Evolutionary conservation across 2,113 vertebrate genomes (phyloP), one percentile per base, ranked within the genome.

Genomic region (Lonchura striata): DNA sequence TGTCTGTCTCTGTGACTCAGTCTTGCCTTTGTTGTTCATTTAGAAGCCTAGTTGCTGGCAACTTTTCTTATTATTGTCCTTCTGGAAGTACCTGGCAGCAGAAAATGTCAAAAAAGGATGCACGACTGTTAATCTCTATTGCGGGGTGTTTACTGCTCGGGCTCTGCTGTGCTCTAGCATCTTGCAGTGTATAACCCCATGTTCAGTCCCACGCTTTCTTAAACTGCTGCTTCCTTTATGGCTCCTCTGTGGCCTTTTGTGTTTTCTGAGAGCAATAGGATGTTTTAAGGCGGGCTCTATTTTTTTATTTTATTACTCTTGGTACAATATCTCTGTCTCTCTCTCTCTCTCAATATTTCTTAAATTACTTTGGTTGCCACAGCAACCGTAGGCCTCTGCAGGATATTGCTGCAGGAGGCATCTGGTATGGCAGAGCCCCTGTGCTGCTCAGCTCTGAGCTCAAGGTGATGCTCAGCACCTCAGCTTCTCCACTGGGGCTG

Each of bases 361-460:
- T 75, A 81, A 95, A 93, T 96, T 96, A 75, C 80, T 69, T 23
- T 90, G 69, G 96, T 97, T 96, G 95, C 95, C 76, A 89, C 94
- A 96, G 94, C 88, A 97, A 95, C 95, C 87, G 80, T 85, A 30
- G 86, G 81, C 74, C 85, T 75, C 35, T 86, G 69, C 68, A 94
- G 79, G 88, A 50, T 91, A 23, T 57, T 90, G 71, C 91, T 92
- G 86, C 71, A 53, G 87, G 60, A 94, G 64, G 57, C 49, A 20
- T 44, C 41, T 86, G 82, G 52, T 18, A 11, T 7, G 23, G 69
- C 65, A 92, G 79, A 90, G 54, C 13, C 42, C 46, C 41, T 15
- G 1, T 0, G 0, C 54, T 81, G 79, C 76, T 86, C 85, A 75
- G 63, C 68, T 84, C 1, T 9, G 33, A 44, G 63, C 64, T 81